A percentile compares a stretch with the other conserved stretches of the same genome.
phyloP scores from a whole-genome alignment of 2,888 invertebrate genomes.

The Ectropis crepuscularia region DNA sequence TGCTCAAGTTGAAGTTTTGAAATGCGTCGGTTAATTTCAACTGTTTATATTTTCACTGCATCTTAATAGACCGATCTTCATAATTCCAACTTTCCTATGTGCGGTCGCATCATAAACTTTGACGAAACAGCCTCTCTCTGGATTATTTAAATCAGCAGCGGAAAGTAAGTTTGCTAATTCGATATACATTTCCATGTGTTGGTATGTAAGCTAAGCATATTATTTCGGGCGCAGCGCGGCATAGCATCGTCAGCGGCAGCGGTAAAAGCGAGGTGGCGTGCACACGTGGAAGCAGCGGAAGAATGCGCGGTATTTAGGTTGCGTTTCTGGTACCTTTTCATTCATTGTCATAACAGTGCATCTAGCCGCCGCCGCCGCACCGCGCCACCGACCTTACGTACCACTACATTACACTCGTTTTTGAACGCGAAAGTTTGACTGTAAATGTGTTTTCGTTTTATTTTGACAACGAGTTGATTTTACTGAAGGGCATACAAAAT shows the following conservation, averaged over 20 bases:
- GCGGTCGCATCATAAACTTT: slow-evolving; percentile 32
- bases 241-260: slow-evolving; percentile 61
- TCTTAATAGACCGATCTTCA: neutral
- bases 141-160: slow-evolving; percentile 51
- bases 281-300: slow-evolving; percentile 77
- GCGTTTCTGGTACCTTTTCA: slow-evolving; percentile 82
- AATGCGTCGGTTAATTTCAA: neutral
- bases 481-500: no score
- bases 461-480: no score
- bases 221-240: slow-evolving; percentile 61
- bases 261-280: slow-evolving; percentile 73
- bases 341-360: slow-evolving; percentile 81
- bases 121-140: slow-evolving; percentile 44
- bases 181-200: slow-evolving; percentile 66
- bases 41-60: neutral
- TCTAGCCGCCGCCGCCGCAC: slow-evolving; percentile 54
- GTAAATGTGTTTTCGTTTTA: neutral
- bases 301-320: slow-evolving; percentile 84
- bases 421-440: slow-evolving; percentile 2
- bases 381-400: slow-evolving; percentile 44
- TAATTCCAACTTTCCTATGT: neutral
- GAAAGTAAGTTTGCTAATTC: slow-evolving; percentile 63
- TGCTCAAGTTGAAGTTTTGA: no score
- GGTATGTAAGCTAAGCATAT: slow-evolving; percentile 73
- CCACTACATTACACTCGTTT: slow-evolving; percentile 27